phyloP scores from a whole-genome alignment of 1,140 invertebrate genomes.

The Polypedilum vanderplanki region DNA sequence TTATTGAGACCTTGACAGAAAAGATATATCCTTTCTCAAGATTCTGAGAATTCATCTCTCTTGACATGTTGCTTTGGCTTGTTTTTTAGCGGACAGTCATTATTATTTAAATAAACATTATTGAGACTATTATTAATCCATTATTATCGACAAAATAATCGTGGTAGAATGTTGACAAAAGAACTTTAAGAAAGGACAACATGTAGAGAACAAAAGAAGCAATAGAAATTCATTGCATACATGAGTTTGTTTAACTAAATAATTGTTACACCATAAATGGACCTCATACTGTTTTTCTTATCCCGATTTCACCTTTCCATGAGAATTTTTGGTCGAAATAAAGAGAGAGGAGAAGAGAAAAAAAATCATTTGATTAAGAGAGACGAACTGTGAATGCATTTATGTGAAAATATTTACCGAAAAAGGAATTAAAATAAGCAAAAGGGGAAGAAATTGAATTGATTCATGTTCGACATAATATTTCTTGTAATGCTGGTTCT shows the following conservation, averaged over 20 bases:
- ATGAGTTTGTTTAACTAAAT: neutral
- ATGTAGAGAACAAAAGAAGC: neutral
- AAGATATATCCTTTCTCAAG: neutral
- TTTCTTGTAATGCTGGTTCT: no score
- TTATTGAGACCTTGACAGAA: conserved; percentile 9
- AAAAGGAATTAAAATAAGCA: no score
- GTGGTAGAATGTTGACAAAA: conserved; percentile 15
- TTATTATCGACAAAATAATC: neutral
- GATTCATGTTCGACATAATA: no score
- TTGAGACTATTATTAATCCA: conserved; percentile 25
- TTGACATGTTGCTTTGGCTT: neutral
- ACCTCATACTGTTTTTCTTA: conserved; percentile 15
- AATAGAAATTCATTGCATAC: neutral
- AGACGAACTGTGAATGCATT: no score
- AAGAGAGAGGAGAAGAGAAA: no score
- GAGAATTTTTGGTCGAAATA: neutral
- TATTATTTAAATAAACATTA: neutral
- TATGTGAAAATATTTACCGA: no score
- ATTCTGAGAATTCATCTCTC: neutral
- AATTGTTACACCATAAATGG: conserved; percentile 27
- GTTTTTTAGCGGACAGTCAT: neutral
- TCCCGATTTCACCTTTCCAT: neutral
- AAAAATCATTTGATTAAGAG: no score
- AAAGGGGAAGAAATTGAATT: no score
- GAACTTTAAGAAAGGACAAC: neutral